A percentile compares a stretch with the other conserved stretches of the same genome.
Evolutionary conservation across 2,797 vertebrate species (phyloP).

Genomic region (Potorous gilbertii): DNA sequence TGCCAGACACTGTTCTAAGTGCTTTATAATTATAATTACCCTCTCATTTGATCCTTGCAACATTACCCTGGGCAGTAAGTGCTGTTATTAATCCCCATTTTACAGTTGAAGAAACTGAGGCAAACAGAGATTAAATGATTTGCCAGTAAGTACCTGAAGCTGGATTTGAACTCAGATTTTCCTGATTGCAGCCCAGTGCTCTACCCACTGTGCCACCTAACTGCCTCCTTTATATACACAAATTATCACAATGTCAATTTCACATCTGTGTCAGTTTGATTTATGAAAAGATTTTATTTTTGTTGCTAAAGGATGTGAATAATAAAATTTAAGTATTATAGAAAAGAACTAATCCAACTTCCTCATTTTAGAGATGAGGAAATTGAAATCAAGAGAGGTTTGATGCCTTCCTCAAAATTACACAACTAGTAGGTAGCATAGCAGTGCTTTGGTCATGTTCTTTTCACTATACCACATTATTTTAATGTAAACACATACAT

Average conservation of each 20-base stretch:
- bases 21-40: background rate
- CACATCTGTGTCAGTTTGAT: slow-evolving; percentile 12
- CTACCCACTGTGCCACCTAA: background rate
- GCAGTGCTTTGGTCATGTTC: background rate
- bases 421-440: background rate
- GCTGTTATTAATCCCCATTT: background rate
- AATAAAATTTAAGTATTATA: background rate
- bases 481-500: background rate
- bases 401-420: background rate
- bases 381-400: background rate
- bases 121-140: background rate
- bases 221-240: slow-evolving; percentile 25
- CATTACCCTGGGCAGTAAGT: background rate
- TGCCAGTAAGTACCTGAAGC: background rate
- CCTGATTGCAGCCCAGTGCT: background rate
- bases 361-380: background rate
- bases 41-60: background rate
- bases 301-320: background rate
- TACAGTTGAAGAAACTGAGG: background rate
- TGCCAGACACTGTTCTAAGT: background rate
- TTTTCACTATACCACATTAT: background rate
- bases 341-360: background rate
- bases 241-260: slow-evolving; percentile 36
- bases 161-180: background rate
- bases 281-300: slow-evolving; percentile 42